Base-by-base conservation (phyloP, 1,140 invertebrate genomes). In the Euwallacea similis region DNA sequence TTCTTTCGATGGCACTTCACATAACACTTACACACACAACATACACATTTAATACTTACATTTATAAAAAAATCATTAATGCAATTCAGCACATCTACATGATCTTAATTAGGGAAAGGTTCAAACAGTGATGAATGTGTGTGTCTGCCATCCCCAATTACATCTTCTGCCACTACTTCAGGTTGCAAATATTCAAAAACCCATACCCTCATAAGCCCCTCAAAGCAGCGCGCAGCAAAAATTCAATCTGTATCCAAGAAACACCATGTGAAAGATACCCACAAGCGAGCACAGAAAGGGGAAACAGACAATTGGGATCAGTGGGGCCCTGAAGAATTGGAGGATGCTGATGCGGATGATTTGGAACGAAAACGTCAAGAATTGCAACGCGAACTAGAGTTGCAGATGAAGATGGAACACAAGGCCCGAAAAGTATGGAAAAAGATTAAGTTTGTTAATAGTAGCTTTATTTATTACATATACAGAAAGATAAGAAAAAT, bases 301-400 rank as follows among this genome's bases (percentile, higher is more conserved):
- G 75, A 88, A 86, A 86, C 87, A 41, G 88, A 87, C 73, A 88
- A 90, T 77, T 88, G 89, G 81, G 89, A 91, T 77, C 87, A 88
- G 78, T 92, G 90, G 89, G 89, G 91, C 80, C 89, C 91, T 82
- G 90, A 87, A 75, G 88, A 90, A 81, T 82, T 93, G 77, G 92
- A 93, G 79, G 91, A 91, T 85, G 91, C 91, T 72, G 91, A 93
- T 83, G 90, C 93, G 71, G 90, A 92, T 78, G 90, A 89, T 53
- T 83, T 94, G 74, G 91, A 93, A 80, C 88, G 89, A 82, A 85
- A 91, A 71, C 84, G 91, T 73, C 88, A 89, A 77, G 86, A 91
- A 76, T 84, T 94, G 74, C 89, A 93, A 79, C 84, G 90, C 77
- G 91, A 93, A 83, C 83, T 93, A 79, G 90, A 91, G 76, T 83